Base-by-base conservation (phyloP, 2,888 invertebrate species). In the Xestoiulus laeticollis region DNA sequence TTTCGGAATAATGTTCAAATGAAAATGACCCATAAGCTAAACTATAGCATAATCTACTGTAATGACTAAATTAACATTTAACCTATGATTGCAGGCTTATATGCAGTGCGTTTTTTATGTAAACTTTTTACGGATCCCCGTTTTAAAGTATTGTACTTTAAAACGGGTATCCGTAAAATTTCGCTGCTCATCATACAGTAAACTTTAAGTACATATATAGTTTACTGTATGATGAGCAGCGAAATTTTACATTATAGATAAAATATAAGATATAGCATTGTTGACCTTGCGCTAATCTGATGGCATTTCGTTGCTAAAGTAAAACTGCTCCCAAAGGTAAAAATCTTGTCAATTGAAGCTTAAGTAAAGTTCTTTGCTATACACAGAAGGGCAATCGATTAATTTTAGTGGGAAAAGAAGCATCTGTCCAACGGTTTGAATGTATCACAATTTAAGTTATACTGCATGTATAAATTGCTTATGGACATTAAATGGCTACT, bases 361-460 rank as follows among this genome's bases (percentile, higher is more conserved):
- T 12, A 78, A 78, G 78, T 78, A 78, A 78, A 78, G 78, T 78
- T 78, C 78, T 30, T 78, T 78, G 78, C 78, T 10, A n/a, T n/a
- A 12, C 10, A 10, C 78, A 30, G 22, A 30, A 30, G 26, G 30
- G 26, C 78, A 30, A 78, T 78, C 78, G 78, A 78, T 78, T 26
- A 30, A 78, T 78, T 38, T 78, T 78, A 30, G 78, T 78, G 78
- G 30, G 78, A 78, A 78, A 78, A 78, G 26, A 30, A 30, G 78
- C 78, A 78, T 78, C 78, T 78, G 78, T 30, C 78, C 26, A 78
- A 78, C 48, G 26, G 26, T 68, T 68, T 68, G 68, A 68, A 68
- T 68, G 26, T 10, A 0, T n/a, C 22, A n/a, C 30, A 78, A 3
- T 6, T 30, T 22, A 14, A 26, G 12, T 78, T 22, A 1, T 59